Base-by-base conservation (phyloP, 2,797 vertebrate species). In the Pelodytes ibericus region DNA sequence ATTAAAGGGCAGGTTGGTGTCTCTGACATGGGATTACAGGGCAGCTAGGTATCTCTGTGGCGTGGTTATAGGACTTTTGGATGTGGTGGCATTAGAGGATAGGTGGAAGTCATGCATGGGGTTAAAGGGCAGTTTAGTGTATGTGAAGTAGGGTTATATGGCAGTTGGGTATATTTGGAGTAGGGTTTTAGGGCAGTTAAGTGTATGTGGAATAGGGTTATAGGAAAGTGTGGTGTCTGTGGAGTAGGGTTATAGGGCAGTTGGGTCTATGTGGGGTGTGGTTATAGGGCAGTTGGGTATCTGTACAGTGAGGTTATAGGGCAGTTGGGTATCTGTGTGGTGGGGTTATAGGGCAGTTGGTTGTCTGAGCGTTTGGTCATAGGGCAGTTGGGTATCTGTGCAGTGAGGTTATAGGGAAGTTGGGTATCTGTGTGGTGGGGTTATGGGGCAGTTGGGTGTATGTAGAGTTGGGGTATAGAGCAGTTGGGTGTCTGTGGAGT, bases 261-360 rank as follows among this genome's bases (percentile, higher is more conserved):
- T n/a, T n/a, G n/a, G n/a, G n/a, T n/a, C n/a, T n/a, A 20, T 15
- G 22, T 4, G 27, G 10, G 15, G 6, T 15, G 15, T 8, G 1
- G 20, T 29, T 11, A 30, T 66, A 56, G 56, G 26, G 63, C 16
- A 15, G 26, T 10, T 5, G 0, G 33, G 20, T 49, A 18, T 7
- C 57, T 49, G 5, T 61, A 13, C 6, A 16, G 13, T 13, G 29
- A 1, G 0, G 1, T 6, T 2, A 20, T 26, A 15, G 4, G 33
- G 6, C 10, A 2, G 20, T 3, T 2, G 0, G 1, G 1, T 1
- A 7, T 15, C 30, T 0, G 0, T 10, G 60, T 31, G 26, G 22
- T 24, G 47, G 15, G 7, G 4, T 18, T 8, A 22, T 39, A 1
- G 11, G 49, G 20, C 8, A 15, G 30, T 22, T 22, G 8, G 65